phyloP scores from a whole-genome alignment of 1,140 invertebrate genomes.

The Bombus huntii region DNA sequence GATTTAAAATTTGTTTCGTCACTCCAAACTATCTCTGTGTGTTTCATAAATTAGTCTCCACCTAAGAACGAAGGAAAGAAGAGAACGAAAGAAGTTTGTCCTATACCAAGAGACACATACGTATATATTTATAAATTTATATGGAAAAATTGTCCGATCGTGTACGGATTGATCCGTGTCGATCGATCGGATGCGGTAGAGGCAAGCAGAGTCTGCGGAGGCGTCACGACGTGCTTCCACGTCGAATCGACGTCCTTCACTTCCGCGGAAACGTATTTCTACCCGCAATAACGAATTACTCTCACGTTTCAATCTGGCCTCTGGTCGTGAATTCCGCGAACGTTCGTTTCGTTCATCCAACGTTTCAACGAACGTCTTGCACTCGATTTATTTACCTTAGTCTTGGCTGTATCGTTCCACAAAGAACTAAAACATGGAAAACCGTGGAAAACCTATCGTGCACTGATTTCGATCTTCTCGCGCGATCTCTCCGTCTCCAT shows the following conservation, averaged over 20 bases:
- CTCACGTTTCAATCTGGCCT: conserved; percentile 30
- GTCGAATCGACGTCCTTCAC: conserved; percentile 28
- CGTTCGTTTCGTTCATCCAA: not conserved
- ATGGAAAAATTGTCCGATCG: not conserved
- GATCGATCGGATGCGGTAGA: conserved; percentile 23
- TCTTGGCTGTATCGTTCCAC: too few species aligned
- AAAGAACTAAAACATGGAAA: not conserved
- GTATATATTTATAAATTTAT: too few species aligned
- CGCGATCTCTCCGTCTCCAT: too few species aligned
- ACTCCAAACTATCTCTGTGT: too few species aligned
- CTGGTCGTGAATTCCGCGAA: conserved; percentile 31
- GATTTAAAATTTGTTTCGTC: not conserved
- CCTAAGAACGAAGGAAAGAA: not conserved
- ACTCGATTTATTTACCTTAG: conserved; percentile 16
- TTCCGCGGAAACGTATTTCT: conserved; percentile 25
- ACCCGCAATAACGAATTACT: conserved; percentile 43
- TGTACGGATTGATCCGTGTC: conserved; percentile 17
- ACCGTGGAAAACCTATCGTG: too few species aligned
- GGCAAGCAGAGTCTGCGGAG: conserved; percentile 23
- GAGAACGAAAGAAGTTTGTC: not conserved
- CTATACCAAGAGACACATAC: not conserved
- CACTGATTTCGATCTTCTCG: too few species aligned
- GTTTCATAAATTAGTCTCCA: too few species aligned
- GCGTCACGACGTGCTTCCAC: conserved; percentile 35
- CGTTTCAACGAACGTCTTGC: conserved; percentile 15